Percentiles rank a stretch among this genome's conserved stretches.
Conservation (phyloP, 2,797 vertebrate genomes). For the Urosaurus nigricauda region DNA sequence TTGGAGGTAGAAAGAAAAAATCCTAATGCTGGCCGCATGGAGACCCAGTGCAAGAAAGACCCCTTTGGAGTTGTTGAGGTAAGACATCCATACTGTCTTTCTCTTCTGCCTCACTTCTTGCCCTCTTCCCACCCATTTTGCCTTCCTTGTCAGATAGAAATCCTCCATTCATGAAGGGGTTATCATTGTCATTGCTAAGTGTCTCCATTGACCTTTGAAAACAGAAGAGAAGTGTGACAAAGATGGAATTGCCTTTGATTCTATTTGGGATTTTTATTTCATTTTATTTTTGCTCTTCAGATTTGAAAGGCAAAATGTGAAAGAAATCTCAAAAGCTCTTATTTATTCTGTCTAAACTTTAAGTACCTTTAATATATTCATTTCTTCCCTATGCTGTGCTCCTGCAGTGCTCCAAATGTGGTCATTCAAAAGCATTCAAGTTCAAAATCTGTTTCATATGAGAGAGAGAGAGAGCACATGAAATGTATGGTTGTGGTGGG, state of each 20-base stretch:
- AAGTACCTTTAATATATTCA: slow-evolving; percentile 10
- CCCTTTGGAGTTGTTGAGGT: no score
- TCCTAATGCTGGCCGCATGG: no score
- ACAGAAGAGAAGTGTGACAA: neutral
- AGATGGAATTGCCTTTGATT: no score
- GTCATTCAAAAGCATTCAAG: neutral
- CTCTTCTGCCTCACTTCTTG: no score
- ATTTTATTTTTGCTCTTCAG: accelerated
- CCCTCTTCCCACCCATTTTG: no score
- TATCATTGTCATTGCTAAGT: neutral
- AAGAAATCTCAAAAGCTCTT: neutral
- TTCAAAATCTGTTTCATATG: neutral
- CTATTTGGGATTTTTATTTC: neutral
- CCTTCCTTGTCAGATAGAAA: no score
- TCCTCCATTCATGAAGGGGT: neutral
- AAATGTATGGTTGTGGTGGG: neutral
- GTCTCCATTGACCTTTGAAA: neutral
- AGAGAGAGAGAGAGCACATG: neutral
- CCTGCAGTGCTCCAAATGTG: neutral
- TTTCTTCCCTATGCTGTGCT: neutral
- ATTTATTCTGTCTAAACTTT: neutral
- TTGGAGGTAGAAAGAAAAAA: no score
- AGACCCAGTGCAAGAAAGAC: no score
- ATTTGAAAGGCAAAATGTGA: slow-evolving; percentile 10
- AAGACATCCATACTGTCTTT: no score